A percentile compares a stretch with the other conserved stretches of the same genome.
Evolutionary conservation across 2,113 vertebrate genomes (phyloP).

Genomic region (Helogale parvula): DNA sequence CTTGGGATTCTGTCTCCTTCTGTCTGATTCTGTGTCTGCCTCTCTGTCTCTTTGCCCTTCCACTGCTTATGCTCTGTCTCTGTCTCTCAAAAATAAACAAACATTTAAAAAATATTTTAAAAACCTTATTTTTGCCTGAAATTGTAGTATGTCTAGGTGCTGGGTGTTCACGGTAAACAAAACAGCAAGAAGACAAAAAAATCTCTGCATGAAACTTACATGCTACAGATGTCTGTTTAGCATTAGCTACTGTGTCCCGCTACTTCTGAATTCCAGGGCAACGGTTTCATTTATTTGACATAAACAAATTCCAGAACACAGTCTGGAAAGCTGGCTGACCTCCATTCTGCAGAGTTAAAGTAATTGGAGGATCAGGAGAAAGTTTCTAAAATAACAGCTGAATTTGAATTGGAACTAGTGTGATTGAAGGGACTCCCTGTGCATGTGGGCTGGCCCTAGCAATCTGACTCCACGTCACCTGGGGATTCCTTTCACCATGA

Average conservation of each 20-base stretch:
- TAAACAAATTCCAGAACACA: not conserved
- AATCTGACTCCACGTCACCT: no score
- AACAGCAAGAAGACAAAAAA: not conserved
- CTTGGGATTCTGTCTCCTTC: no score
- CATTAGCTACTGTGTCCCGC: not conserved
- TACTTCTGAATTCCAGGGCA: not conserved
- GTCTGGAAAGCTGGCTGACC: not conserved
- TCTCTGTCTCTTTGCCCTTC: no score
- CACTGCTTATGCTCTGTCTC: no score
- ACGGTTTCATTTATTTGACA: not conserved
- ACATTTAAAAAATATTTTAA: not conserved
- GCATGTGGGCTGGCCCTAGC: not conserved
- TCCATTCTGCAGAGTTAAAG: not conserved
- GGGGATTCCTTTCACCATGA: not conserved
- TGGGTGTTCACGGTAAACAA: not conserved
- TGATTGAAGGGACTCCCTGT: not conserved
- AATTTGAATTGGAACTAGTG: not conserved
- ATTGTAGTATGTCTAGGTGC: not conserved
- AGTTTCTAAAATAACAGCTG: not conserved
- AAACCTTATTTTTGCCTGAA: not conserved
- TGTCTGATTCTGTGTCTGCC: no score
- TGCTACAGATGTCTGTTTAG: not conserved
- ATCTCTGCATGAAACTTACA: not conserved
- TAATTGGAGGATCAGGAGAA: not conserved
- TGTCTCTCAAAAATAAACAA: no score